Base-by-base conservation (phyloP, 2,797 vertebrate species). In the Eurystomus glaucurus region DNA sequence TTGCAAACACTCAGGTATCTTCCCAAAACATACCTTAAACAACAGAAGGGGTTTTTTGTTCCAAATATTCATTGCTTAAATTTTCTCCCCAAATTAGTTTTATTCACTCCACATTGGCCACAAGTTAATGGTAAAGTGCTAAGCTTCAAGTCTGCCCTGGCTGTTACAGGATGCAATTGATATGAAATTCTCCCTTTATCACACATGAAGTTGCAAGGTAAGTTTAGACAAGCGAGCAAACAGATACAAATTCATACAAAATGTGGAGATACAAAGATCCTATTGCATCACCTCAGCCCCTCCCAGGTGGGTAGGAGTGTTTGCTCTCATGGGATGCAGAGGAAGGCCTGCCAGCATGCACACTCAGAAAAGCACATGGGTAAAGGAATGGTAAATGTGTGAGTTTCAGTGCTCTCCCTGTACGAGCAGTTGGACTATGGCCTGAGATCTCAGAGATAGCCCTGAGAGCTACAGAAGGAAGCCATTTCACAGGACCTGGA, bases 381-480 rank as follows among this genome's bases (percentile, higher is more conserved):
- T 8, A 14, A 71, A 41, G 0, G 6, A 65, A 35, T 0, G 0
- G 78, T 25, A 39, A 58, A 39, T 0, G 0, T 13, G 31, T 0
- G 1, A 15, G 37, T 43, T 70, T 10, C 48, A 33, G 58, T 66
- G 21, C 41, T 66, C 52, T 54, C 10, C 43, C 26, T 37, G 12
- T 19, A n/a, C 9, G 11, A 60, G 33, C 1, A 1, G 64, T 10
- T 23, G 46, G 41, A 26, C 66, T 19, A 9, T 1, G 7, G 48
- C 46, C 48, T 2, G 9, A 84, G 46, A 72, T 25, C 52, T 31
- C 41, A 61, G 41, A 43, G 41, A 43, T 16, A 43, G 41, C 41
- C 41, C 41, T 43, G 14, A 43, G 41, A 43, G 14, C 41, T 43
- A 43, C 41, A 43, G 41, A 43, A 43, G 13, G 41, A 43, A 62